A percentile compares a stretch with the other conserved stretches of the same genome.
Evolutionary conservation across 2,113 vertebrate species (phyloP).

Genomic region (Daboia siamensis): DNA sequence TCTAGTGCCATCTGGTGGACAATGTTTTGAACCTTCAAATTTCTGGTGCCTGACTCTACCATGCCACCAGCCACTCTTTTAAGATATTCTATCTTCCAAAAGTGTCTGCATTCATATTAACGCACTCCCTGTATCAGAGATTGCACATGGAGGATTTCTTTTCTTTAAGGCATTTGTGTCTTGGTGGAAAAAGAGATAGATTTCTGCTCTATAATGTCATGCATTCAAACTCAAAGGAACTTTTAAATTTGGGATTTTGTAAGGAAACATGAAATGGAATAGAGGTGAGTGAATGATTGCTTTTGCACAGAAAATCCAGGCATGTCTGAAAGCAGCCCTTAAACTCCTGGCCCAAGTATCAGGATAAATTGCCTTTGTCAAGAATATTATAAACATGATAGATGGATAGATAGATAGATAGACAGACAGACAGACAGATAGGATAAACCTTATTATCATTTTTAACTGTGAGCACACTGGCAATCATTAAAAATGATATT

Average conservation of each 20-base stretch:
- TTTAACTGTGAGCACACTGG: too few relatives aligned
- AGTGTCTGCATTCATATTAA: not conserved
- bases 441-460: too few relatives aligned
- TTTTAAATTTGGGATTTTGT: not conserved
- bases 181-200: not conserved
- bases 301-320: not conserved
- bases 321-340: not conserved
- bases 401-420: too few relatives aligned
- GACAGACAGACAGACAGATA: too few relatives aligned
- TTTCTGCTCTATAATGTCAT: not conserved
- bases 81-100: not conserved
- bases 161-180: not conserved
- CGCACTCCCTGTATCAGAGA: not conserved
- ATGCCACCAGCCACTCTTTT: not conserved
- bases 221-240: not conserved
- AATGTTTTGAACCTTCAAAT: not conserved
- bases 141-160: not conserved
- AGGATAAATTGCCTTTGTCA: too few relatives aligned
- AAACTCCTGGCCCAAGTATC: not conserved
- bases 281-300: not conserved
- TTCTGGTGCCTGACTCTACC: not conserved
- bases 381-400: too few relatives aligned
- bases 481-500: too few relatives aligned
- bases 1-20: constrained; percentile 22
- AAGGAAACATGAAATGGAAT: not conserved